Evolutionary conservation across 1,140 invertebrate genomes (phyloP).

Genomic region (Thaumatotibia leucotreta): DNA sequence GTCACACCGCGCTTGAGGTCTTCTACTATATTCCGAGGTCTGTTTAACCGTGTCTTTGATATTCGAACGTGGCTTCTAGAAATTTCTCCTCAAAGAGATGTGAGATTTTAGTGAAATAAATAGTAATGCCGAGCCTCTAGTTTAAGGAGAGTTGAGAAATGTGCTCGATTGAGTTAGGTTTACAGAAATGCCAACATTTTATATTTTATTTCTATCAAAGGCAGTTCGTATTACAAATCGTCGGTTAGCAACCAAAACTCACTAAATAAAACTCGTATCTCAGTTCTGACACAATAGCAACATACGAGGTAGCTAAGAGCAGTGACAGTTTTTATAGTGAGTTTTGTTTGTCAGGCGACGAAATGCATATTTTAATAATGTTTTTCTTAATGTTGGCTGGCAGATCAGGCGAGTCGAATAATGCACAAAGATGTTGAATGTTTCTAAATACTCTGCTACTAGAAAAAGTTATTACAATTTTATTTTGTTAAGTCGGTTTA

Average conservation of each 20-base stretch:
- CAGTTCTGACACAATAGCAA: no score
- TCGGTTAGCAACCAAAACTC: no score
- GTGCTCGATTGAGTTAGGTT: neutral
- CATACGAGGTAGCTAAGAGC: no score
- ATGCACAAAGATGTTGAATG: neutral
- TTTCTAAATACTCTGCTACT: neutral
- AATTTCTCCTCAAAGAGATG: slow-evolving; percentile 28
- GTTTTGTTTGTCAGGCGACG: no score
- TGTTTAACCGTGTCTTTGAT: neutral
- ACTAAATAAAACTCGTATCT: no score
- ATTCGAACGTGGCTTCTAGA: slow-evolving; percentile 34
- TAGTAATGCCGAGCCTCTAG: slow-evolving; percentile 44
- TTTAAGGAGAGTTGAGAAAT: slow-evolving; percentile 34
- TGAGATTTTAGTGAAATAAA: slow-evolving; percentile 46
- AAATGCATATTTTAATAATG: neutral
- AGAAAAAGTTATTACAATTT: neutral
- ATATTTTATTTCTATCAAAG: neutral
- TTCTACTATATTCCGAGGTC: slow-evolving; percentile 4
- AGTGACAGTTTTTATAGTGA: no score
- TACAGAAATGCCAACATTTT: slow-evolving; percentile 6
- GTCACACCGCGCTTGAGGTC: neutral
- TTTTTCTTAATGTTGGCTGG: neutral
- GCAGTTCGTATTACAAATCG: neutral
- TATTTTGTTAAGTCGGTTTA: neutral
- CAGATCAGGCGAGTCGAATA: neutral